Percentiles rank a stretch among this genome's conserved stretches.
Evolutionary conservation across 2,113 vertebrate species (phyloP).

Genomic region (Sialia sialis): DNA sequence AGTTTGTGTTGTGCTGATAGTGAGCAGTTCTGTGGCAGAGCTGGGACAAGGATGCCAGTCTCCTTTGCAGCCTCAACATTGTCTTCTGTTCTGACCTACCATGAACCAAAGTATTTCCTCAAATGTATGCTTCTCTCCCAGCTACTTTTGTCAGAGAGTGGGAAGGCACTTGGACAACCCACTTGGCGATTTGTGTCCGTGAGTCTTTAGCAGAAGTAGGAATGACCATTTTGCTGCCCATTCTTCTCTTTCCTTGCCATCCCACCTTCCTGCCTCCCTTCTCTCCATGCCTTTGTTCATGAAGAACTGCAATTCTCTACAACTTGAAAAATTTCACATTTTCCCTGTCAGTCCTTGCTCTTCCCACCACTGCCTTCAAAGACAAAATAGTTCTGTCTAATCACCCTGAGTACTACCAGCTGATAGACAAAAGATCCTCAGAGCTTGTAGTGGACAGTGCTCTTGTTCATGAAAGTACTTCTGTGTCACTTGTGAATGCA

Average conservation of each 20-base stretch:
- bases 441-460: background rate
- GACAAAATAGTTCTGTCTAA: constrained; percentile 13
- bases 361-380: constrained; percentile 10
- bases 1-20: background rate
- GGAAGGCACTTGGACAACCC: background rate
- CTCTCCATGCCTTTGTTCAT: background rate
- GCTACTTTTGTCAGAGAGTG: background rate
- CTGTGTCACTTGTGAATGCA: background rate
- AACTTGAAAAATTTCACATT: background rate
- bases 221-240: background rate
- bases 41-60: background rate
- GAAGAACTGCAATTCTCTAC: background rate
- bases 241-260: background rate
- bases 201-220: background rate
- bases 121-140: background rate
- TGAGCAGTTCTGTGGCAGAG: background rate
- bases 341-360: background rate
- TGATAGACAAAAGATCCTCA: constrained; percentile 16
- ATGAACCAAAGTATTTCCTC: background rate
- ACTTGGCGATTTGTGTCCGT: background rate
- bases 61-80: background rate
- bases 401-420: background rate
- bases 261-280: background rate
- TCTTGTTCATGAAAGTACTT: background rate
- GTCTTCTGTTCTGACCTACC: background rate